Percentiles rank a stretch among this genome's conserved stretches.
These are phyloP conservation scores for Lepidonotus clava DNA, from an alignment of 2,888 invertebrate species.

Conservation along the genomic window DNA sequence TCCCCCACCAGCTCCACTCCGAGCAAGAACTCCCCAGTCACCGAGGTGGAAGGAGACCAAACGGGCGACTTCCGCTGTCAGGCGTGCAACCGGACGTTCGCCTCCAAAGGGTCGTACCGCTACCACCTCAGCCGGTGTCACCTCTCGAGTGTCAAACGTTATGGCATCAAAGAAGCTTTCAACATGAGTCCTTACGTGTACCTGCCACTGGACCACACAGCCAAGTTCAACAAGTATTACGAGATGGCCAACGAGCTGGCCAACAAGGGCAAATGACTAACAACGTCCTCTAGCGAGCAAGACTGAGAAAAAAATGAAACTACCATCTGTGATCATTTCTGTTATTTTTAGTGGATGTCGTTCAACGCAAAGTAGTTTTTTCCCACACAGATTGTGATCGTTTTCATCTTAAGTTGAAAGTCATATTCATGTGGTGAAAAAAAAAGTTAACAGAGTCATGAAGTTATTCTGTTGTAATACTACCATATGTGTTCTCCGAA, in stretches of 20 bases:
- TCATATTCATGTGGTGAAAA: neutral
- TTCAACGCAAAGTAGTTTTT: no score
- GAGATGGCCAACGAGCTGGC: constrained; percentile 98
- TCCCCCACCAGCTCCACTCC: constrained; percentile 54
- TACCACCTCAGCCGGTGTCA: constrained; percentile 88
- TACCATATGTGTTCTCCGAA: neutral
- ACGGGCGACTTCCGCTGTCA: constrained; percentile 68
- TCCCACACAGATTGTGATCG: neutral
- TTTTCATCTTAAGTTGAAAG: neutral
- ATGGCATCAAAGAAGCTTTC: constrained; percentile 76
- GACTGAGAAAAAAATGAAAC: neutral
- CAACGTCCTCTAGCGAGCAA: constrained; percentile 16
- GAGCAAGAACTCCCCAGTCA: constrained; percentile 9
- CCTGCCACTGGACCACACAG: constrained; percentile 78
- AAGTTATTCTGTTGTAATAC: neutral
- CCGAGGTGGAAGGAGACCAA: constrained; percentile 53
- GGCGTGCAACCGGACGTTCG: constrained; percentile 86
- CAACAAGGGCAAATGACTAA: constrained; percentile 85
- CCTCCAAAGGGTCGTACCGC: constrained; percentile 97
- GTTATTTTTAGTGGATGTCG: neutral
- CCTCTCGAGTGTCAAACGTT: constrained; percentile 74
- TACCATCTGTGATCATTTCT: constrained; percentile 22
- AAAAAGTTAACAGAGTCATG: neutral
- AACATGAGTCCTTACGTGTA: constrained; percentile 78
- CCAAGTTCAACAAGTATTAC: constrained; percentile 98